Evolutionary conservation across 2,797 vertebrate species (phyloP).

Genomic region (Gadopsis bispinosus): DNA sequence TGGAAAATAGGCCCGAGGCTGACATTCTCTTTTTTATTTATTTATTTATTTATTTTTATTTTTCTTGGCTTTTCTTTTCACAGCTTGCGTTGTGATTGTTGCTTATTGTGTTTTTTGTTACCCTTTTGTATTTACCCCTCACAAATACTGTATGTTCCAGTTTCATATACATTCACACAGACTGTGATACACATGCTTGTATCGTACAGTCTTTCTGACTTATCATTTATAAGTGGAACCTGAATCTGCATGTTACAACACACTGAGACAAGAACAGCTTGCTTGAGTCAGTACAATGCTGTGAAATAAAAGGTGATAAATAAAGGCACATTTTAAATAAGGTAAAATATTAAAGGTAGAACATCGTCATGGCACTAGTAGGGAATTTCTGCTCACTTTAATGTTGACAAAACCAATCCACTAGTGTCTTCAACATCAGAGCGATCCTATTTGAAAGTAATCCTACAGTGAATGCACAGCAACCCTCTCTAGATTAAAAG

Average conservation of each 20-base stretch:
- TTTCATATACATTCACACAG: background rate
- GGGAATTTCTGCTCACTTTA: conserved; percentile 15
- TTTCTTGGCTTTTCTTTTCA: conserved; percentile 39
- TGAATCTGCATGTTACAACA: background rate
- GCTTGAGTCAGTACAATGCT: background rate
- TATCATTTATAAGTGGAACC: background rate
- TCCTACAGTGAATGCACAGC: conserved; percentile 47
- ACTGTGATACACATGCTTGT: background rate
- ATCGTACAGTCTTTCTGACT: background rate
- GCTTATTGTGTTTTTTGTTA: conserved; percentile 27
- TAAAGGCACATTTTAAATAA: background rate
- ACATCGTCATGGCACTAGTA: background rate
- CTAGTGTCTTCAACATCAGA: conserved; percentile 40
- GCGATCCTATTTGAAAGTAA: conserved; percentile 54
- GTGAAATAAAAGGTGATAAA: background rate
- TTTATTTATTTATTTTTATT: too few species aligned
- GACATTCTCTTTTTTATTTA: conserved; percentile 24
- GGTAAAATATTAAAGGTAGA: background rate
- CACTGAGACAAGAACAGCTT: fast-evolving
- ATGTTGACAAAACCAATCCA: conserved; percentile 43
- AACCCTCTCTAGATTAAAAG: conserved; percentile 54
- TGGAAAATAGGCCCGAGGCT: conserved; percentile 44
- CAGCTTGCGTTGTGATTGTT: conserved; percentile 32
- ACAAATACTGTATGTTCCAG: background rate
- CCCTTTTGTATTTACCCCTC: background rate